Percentiles rank a stretch among this genome's conserved stretches.
Conservation (phyloP, 2,113 vertebrate species). For the Heterotis niloticus region DNA sequence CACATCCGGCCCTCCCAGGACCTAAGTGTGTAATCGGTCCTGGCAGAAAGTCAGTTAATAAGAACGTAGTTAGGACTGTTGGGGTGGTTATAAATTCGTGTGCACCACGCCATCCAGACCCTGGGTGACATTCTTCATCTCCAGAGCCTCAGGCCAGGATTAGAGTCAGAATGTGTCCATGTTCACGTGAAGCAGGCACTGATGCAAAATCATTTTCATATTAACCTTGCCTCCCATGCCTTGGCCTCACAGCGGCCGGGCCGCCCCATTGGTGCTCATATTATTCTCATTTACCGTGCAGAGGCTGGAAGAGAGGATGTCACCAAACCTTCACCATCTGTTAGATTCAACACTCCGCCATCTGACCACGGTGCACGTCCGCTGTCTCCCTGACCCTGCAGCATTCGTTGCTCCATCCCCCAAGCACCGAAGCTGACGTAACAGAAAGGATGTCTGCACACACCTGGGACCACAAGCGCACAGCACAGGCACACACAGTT, state of each 20-base stretch:
- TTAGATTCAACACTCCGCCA: constrained; percentile 81
- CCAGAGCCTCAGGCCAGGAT: constrained; percentile 88
- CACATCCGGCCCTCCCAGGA: constrained; percentile 48
- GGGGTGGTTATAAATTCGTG: constrained; percentile 67
- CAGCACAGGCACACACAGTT: neutral
- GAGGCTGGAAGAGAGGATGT: constrained; percentile 88
- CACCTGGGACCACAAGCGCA: neutral
- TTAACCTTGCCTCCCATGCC: constrained; percentile 81
- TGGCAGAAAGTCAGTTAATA: constrained; percentile 72
- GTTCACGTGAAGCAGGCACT: constrained; percentile 72
- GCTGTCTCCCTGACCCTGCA: constrained; percentile 73
- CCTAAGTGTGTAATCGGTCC: constrained; percentile 63
- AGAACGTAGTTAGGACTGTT: constrained; percentile 52
- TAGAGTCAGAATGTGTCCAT: constrained; percentile 65
- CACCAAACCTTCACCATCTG: constrained; percentile 97
- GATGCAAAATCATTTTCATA: constrained; percentile 93
- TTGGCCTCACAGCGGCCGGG: constrained; percentile 83
- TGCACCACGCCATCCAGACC: constrained; percentile 58
- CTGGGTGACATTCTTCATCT: constrained; percentile 72
- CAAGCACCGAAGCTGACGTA: neutral
- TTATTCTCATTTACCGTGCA: constrained; percentile 96
- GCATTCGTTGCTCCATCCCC: constrained; percentile 49
- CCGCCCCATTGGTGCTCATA: constrained; percentile 82
- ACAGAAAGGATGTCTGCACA: neutral
- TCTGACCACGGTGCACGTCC: constrained; percentile 71